Conservation (phyloP, 2,113 vertebrate genomes). For the Sprattus sprattus region DNA sequence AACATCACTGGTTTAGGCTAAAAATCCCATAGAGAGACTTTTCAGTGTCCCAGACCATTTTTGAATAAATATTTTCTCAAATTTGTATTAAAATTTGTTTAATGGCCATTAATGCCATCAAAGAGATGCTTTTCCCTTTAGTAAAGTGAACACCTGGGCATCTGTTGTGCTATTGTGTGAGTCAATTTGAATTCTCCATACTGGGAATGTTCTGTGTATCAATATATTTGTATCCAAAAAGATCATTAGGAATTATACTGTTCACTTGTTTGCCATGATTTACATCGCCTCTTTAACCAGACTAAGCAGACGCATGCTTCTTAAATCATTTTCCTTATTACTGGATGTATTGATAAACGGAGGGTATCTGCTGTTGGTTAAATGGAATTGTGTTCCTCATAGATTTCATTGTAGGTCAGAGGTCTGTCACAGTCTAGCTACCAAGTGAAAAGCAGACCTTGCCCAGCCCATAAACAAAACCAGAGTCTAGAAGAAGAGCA, state of each 20-base stretch:
- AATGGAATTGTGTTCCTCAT: background rate
- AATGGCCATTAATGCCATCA: background rate
- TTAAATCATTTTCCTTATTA: slow-evolving; percentile 1
- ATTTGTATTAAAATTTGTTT: background rate
- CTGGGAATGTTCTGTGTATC: background rate
- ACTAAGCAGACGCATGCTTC: background rate
- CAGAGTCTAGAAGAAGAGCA: background rate
- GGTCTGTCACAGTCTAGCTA: background rate
- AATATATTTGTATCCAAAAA: background rate
- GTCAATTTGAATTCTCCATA: background rate
- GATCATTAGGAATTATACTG: background rate
- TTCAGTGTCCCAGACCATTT: background rate
- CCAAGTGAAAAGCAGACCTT: background rate
- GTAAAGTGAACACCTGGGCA: no score
- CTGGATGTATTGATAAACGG: background rate
- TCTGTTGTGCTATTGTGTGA: no score
- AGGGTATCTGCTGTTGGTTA: background rate
- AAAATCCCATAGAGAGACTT: no score
- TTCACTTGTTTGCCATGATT: background rate
- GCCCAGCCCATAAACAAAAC: background rate
- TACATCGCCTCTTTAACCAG: background rate
- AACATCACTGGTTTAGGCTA: no score
- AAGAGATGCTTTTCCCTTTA: background rate
- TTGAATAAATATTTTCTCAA: background rate
- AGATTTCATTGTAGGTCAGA: background rate